phyloP scores from a whole-genome alignment of 30 jellyfish, hydroid and myxozoan species.

The Clytia hemisphaerica region DNA sequence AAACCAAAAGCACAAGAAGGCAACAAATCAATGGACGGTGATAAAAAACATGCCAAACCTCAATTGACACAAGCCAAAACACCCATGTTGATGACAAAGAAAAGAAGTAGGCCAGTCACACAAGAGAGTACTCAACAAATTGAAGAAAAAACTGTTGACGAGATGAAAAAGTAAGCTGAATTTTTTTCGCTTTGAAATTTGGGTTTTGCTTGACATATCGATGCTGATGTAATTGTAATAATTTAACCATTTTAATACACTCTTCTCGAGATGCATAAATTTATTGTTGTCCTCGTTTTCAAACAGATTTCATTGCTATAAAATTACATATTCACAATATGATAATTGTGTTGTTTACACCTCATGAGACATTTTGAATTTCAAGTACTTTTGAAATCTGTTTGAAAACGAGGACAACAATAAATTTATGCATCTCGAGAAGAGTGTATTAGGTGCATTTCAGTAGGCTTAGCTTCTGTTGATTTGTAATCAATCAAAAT shows the following conservation, averaged over 20 bases:
- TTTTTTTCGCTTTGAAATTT: neutral
- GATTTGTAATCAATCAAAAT: neutral
- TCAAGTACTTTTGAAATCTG: no score
- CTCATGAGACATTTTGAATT: no score
- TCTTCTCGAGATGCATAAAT: no score
- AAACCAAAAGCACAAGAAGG: neutral
- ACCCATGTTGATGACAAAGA: constrained; percentile 64
- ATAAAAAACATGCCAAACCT: constrained; percentile 15
- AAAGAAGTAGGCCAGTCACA: constrained; percentile 47
- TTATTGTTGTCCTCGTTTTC: no score
- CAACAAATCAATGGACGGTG: constrained; percentile 2
- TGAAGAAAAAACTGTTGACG: constrained; percentile 59
- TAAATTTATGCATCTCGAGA: neutral
- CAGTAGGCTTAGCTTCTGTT: no score
- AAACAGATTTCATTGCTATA: no score
- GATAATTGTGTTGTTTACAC: no score
- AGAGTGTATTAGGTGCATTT: neutral
- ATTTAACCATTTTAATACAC: no score
- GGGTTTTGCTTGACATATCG: no score
- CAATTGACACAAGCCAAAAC: constrained; percentile 73
- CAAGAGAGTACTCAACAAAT: constrained; percentile 50
- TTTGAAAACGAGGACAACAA: neutral
- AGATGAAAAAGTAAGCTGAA: constrained; percentile 40
- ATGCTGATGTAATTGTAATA: no score
- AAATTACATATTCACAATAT: no score